These are phyloP conservation scores for Psilopsiagon aurifrons DNA, from an alignment of 2,113 vertebrate genomes.

Conservation along the genomic window DNA sequence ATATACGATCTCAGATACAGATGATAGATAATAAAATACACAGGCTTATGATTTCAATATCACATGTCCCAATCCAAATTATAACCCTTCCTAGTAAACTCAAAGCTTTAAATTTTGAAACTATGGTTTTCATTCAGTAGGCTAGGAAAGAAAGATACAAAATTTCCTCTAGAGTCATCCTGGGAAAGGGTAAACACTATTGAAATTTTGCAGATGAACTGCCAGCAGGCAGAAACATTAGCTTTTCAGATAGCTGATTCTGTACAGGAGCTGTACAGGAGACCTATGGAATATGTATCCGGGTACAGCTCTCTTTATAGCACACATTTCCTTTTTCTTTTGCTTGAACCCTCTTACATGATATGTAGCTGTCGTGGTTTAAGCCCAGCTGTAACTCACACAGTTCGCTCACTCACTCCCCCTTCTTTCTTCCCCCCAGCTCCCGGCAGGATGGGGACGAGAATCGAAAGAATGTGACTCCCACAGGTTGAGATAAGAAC, in stretches of 20 bases:
- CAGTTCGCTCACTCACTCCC: too few relatives aligned
- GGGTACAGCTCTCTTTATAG: not conserved
- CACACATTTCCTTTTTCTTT: not conserved
- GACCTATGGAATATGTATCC: not conserved
- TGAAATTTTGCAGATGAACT: not conserved
- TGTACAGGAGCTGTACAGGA: not conserved
- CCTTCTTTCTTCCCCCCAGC: too few relatives aligned
- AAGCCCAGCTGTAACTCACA: too few relatives aligned
- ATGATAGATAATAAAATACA: not conserved
- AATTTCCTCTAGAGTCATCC: not conserved
- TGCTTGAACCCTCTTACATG: not conserved
- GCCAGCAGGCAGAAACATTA: not conserved
- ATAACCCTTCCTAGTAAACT: not conserved
- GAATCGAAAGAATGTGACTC: too few relatives aligned
- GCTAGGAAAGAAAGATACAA: not conserved
- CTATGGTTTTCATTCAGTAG: not conserved
- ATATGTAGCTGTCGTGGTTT: too few relatives aligned
- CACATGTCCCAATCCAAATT: not conserved
- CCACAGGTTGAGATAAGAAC: too few relatives aligned
- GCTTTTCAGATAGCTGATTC: not conserved
- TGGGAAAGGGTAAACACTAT: not conserved
- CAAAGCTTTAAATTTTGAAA: not conserved
- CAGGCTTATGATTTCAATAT: not conserved
- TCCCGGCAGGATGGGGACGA: too few relatives aligned
- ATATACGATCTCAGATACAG: not conserved